Percentiles rank a stretch among this genome's conserved stretches.
phyloP scores from a whole-genome alignment of 2,888 invertebrate genomes.

The Tuberolachnus salignus region DNA sequence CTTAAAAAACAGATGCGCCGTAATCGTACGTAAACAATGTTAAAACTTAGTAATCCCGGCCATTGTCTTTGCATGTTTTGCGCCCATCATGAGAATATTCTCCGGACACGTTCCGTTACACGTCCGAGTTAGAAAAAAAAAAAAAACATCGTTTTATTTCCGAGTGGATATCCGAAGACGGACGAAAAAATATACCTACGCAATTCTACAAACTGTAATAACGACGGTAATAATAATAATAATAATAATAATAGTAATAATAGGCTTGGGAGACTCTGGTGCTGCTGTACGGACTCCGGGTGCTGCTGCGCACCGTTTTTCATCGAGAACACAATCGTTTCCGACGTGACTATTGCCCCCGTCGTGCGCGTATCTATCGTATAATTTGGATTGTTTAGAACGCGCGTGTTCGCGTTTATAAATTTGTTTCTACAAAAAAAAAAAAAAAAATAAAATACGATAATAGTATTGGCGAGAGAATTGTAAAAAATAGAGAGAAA shows the following conservation, averaged over 20 bases:
- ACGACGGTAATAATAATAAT: constrained; percentile 25
- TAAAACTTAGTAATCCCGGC: constrained; percentile 12
- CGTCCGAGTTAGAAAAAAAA: neutral
- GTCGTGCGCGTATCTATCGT: too few species aligned
- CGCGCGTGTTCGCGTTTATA: too few species aligned
- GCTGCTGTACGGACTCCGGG: too few species aligned
- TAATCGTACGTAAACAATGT: constrained; percentile 27
- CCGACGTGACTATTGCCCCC: constrained; percentile 23
- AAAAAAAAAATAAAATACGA: too few species aligned
- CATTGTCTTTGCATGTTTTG: constrained; percentile 26
- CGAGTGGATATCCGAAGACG: too few species aligned
- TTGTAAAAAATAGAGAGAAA: too few species aligned
- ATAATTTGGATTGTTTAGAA: too few species aligned
- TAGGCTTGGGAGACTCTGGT: constrained; percentile 30
- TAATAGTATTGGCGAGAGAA: constrained; percentile 27
- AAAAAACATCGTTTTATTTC: too few species aligned
- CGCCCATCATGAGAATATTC: constrained; percentile 29
- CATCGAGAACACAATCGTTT: neutral
- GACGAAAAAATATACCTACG: too few species aligned
- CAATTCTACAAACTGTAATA: neutral
- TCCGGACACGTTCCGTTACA: constrained; percentile 42
- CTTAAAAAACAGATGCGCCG: neutral
- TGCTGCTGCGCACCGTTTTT: neutral
- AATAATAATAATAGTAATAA: constrained; percentile 19
- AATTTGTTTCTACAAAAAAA: too few species aligned